A percentile compares a stretch with the other conserved stretches of the same genome.
Conservation (phyloP, 2,888 invertebrate species). For the Lysandra coridon region DNA sequence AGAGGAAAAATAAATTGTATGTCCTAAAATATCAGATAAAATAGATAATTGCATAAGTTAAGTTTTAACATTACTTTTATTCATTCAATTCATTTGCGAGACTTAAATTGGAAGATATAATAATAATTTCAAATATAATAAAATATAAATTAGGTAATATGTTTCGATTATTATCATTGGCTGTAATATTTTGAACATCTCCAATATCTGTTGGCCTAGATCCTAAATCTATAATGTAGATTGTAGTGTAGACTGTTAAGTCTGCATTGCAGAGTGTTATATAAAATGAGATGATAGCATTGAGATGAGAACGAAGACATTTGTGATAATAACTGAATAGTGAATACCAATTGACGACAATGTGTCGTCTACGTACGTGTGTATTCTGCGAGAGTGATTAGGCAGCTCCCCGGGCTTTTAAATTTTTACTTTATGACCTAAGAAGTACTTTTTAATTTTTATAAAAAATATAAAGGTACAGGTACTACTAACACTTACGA, state of each 20-base stretch:
- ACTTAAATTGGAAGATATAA: neutral
- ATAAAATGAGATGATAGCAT: conserved; percentile 8
- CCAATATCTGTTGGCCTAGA: conserved; percentile 13
- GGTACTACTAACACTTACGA: no score
- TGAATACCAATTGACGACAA: neutral
- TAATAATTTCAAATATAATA: neutral
- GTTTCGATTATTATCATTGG: neutral
- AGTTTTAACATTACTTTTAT: no score
- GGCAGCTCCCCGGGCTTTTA: neutral
- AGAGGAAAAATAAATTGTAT: no score
- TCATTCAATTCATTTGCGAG: no score
- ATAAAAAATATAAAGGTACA: no score
- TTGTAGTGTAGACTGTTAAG: neutral
- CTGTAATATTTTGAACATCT: neutral
- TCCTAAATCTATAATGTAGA: conserved; percentile 26
- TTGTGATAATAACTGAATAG: neutral
- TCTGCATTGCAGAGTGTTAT: conserved; percentile 30
- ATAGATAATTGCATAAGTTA: no score
- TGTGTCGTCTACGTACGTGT: neutral
- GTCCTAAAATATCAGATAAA: no score
- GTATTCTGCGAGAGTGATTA: neutral
- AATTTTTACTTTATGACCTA: no score
- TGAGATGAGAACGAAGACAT: neutral
- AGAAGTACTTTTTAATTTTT: no score
- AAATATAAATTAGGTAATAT: neutral